A percentile compares a stretch with the other conserved stretches of the same genome.
These are phyloP conservation scores for Sigmodon hispidus DNA, from an alignment of 2,113 vertebrate species.

Conservation along the genomic window DNA sequence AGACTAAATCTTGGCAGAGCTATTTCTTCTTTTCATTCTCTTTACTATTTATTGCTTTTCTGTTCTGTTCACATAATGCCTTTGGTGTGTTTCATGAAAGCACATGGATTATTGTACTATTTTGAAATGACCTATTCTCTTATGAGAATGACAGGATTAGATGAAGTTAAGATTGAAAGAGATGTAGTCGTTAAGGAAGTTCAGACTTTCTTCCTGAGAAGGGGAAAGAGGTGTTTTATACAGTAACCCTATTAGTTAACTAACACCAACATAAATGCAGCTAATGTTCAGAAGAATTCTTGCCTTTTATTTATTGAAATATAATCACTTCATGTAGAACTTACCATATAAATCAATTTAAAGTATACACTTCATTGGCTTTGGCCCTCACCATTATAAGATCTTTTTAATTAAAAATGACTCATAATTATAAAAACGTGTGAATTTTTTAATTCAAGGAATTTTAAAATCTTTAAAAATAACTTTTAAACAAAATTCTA, in stretches of 20 bases:
- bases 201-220: background rate
- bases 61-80: background rate
- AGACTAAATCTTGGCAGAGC: background rate
- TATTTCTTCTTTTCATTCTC: background rate
- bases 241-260: background rate
- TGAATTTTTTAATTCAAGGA: constrained; percentile 77
- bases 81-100: background rate
- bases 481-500: background rate
- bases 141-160: background rate
- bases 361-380: background rate
- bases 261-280: constrained; percentile 14
- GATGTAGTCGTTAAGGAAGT: background rate
- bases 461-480: constrained; percentile 55
- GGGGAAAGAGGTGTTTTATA: background rate
- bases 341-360: background rate
- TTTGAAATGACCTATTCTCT: constrained; percentile 23
- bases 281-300: constrained; percentile 61
- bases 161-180: background rate
- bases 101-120: background rate
- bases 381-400: background rate
- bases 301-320: constrained; percentile 34
- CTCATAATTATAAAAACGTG: constrained; percentile 78
- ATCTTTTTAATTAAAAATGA: constrained; percentile 74
- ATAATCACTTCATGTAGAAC: constrained; percentile 14
- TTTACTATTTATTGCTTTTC: background rate